Conservation (phyloP, 1,140 invertebrate species). For the Saccostrea cuccullata region DNA sequence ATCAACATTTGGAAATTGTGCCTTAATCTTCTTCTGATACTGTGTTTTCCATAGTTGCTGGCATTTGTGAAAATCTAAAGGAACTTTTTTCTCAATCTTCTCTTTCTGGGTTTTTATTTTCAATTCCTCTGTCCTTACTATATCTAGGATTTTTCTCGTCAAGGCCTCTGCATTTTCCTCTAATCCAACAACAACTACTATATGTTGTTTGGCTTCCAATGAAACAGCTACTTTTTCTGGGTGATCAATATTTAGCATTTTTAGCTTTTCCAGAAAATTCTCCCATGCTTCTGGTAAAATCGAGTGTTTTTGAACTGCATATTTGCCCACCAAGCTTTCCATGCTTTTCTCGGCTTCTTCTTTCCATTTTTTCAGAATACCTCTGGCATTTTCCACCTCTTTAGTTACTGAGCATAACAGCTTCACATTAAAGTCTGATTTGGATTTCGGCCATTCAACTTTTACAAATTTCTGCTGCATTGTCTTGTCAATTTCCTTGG, state of each 20-base stretch:
- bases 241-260: conserved; percentile 36
- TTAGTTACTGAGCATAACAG: neutral
- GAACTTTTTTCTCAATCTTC: conserved; percentile 2
- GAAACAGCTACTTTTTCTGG: conserved; percentile 46
- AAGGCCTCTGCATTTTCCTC: neutral
- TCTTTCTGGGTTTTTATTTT: neutral
- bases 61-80: conserved; percentile 37
- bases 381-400: neutral
- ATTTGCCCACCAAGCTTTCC: neutral
- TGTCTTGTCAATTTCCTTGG: conserved; percentile 30
- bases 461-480: conserved; percentile 8
- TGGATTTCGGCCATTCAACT: conserved; percentile 34
- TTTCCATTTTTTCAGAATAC: conserved; percentile 30
- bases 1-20: conserved; percentile 30
- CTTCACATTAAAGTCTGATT: neutral
- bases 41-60: conserved; percentile 37
- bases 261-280: neutral
- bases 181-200: conserved; percentile 36
- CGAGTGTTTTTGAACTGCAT: conserved; percentile 3
- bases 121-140: neutral
- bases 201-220: conserved; percentile 8
- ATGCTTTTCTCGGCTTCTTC: neutral
- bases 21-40: neutral
- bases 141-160: neutral
- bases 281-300: conserved; percentile 32